Percentiles rank a stretch among this genome's conserved stretches.
These are phyloP conservation scores for Columba livia DNA, from an alignment of 2,113 vertebrate genomes.

Conservation along the genomic window DNA sequence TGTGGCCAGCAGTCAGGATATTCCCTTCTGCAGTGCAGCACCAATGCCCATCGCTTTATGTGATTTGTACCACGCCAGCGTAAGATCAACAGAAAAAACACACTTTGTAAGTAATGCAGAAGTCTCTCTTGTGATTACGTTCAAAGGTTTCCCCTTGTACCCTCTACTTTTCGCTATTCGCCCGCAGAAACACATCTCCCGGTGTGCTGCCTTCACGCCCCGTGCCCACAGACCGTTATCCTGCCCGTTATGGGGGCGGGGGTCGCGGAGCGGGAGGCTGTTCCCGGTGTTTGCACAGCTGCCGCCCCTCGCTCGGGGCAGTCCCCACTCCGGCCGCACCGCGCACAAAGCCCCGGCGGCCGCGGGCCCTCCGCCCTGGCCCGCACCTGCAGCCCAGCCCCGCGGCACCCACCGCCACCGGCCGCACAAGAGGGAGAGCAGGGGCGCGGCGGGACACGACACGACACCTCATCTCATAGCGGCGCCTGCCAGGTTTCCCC, in stretches of 20 bases:
- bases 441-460: neutral
- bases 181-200: neutral
- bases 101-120: neutral
- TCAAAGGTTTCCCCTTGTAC: neutral
- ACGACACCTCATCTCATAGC: neutral
- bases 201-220: neutral
- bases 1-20: conserved; percentile 8
- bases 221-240: neutral
- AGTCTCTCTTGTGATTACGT: neutral
- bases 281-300: neutral
- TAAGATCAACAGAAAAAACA: neutral
- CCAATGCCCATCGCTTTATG: neutral
- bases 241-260: neutral
- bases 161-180: neutral
- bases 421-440: neutral
- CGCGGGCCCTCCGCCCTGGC: neutral
- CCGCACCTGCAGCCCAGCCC: neutral
- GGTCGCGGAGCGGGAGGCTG: neutral
- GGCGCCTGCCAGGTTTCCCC: neutral
- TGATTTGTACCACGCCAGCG: neutral
- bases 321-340: neutral
- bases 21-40: conserved; percentile 42
- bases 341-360: neutral
- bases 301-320: neutral
- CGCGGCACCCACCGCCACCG: neutral